Evolutionary conservation across 2,113 vertebrate genomes (phyloP), one percentile per base, ranked within the genome.

Genomic region (Mola mola): DNA sequence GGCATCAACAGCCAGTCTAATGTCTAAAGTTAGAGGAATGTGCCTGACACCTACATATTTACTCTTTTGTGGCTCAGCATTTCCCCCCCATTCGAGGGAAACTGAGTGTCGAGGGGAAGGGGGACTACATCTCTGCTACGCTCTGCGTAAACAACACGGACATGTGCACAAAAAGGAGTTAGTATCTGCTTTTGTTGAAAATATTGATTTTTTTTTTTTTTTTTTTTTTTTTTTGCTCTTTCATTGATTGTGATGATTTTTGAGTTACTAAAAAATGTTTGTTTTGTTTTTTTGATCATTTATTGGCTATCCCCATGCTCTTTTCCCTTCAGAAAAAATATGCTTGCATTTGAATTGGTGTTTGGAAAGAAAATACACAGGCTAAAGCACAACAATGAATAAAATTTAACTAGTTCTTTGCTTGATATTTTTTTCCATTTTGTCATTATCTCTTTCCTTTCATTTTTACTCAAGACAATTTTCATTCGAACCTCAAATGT

Each of bases 371-470:
- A 88, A 79, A 82, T 75, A 85, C 82, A 85, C 69, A 65, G 62
- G 84, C 77, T 90, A 85, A 92, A 91, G 87, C 90, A 91, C 89
- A 92, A 90, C 66, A 53, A 75, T 83, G n/a, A 93, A 90, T 92
- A 90, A 92, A 92, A 87, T 73, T 78, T n/a, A 86, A 78, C 56
- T 87, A 81, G 89, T 89, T 85, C 55, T 88, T 83, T 80, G 81
- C 72, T 89, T 84, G 78, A 87, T 82, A 82, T 80, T 84, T 78
- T 78, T 84, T 69, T 86, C 57, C 47, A 37, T 75, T 66, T 73
- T 83, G 26, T 72, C 51, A 50, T 69, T 66, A 81, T 66, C 5
- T 60, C 6, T 37, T 37, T 51, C 3, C 15, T n/a, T 2, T 47
- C n/a, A 25, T 9, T 34, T 74, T 37, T n/a, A n/a, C 33, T 66